Evolutionary conservation across 2,888 invertebrate species (phyloP).

Genomic region (Calephelis perditalis): DNA sequence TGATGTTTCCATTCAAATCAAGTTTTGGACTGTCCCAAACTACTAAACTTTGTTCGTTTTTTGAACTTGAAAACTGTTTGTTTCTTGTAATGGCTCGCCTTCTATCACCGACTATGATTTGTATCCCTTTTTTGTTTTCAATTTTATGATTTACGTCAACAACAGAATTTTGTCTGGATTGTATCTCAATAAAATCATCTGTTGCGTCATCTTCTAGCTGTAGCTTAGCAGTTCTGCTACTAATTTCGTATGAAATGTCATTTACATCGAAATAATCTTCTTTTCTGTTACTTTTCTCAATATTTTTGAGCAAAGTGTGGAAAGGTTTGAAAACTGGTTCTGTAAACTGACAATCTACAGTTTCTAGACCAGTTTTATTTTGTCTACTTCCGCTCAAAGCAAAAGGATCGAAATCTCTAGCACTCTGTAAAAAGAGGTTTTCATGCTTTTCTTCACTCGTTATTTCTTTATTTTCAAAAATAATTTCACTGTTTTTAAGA

Average conservation of each 20-base stretch:
- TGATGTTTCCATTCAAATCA: conserved; percentile 3
- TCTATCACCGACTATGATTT: background rate
- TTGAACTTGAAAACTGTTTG: background rate
- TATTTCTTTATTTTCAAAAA: background rate
- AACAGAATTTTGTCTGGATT: background rate
- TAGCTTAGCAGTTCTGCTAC: background rate
- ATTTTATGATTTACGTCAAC: background rate
- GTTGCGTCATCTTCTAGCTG: background rate
- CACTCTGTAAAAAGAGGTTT: conserved; percentile 21
- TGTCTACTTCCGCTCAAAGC: conserved; percentile 10
- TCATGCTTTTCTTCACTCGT: background rate
- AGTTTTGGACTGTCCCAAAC: background rate
- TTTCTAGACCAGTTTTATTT: background rate
- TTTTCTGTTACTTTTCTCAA: background rate
- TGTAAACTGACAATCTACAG: background rate
- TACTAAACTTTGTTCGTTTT: background rate
- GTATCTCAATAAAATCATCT: background rate
- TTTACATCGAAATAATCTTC: background rate
- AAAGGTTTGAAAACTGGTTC: background rate
- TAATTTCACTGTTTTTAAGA: background rate
- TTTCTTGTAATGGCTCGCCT: background rate
- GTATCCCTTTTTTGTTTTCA: background rate
- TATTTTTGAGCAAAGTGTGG: background rate
- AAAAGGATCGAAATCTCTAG: conserved; percentile 15
- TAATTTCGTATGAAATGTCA: background rate